A percentile compares a stretch with the other conserved stretches of the same genome.
phyloP scores from a whole-genome alignment of 2,888 invertebrate species.

The Yponomeuta evonymella region DNA sequence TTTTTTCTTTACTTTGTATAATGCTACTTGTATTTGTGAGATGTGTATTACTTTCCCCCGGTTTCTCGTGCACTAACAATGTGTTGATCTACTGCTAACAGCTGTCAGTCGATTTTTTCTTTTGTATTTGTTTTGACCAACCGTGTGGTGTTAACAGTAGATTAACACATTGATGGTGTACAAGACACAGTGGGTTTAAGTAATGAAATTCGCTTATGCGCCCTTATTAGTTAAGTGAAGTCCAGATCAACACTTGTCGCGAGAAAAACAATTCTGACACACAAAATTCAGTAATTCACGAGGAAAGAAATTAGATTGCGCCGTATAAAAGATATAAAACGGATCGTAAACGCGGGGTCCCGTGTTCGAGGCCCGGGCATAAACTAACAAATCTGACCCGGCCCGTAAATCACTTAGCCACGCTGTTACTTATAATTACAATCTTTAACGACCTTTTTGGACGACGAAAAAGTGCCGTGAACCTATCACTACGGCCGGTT shows the following conservation, averaged over 20 bases:
- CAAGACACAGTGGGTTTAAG: no score
- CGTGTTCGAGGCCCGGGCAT: slow-evolving; percentile 55
- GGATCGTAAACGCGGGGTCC: slow-evolving; percentile 60
- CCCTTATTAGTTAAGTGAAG: neutral
- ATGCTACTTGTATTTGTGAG: no score
- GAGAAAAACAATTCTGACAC: neutral
- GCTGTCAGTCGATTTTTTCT: no score
- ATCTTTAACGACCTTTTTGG: slow-evolving; percentile 25
- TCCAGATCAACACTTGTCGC: neutral
- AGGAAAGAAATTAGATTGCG: slow-evolving; percentile 22
- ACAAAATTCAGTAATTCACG: slow-evolving; percentile 13
- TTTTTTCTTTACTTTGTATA: no score
- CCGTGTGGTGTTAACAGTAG: neutral
- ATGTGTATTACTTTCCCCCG: no score
- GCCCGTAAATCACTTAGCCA: slow-evolving; percentile 73
- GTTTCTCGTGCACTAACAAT: no score
- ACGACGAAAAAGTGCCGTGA: neutral
- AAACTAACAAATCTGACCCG: slow-evolving; percentile 74
- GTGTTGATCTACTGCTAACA: no score
- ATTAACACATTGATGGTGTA: no score
- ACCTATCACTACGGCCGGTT: slow-evolving; percentile 1
- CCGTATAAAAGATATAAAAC: slow-evolving; percentile 63
- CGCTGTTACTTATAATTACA: slow-evolving; percentile 59
- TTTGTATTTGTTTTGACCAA: neutral
- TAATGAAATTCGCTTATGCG: neutral